A percentile compares a stretch with the other conserved stretches of the same genome.
Conservation (phyloP, 2,888 invertebrate species). For the Gastracanthus pulcherrimus region DNA sequence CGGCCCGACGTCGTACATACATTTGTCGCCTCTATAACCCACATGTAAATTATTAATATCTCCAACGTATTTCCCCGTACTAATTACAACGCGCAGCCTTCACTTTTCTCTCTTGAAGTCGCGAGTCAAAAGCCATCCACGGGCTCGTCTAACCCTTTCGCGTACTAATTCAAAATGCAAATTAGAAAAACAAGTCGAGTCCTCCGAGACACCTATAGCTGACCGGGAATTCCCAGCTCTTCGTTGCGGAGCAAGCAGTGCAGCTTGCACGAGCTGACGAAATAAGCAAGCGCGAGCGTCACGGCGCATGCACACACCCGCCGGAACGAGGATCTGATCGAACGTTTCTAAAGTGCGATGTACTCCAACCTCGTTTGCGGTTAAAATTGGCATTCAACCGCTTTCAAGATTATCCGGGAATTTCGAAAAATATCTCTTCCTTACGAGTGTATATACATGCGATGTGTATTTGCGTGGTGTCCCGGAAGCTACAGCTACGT, state of each 20-base stretch:
- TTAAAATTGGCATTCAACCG: too few relatives aligned
- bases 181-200: neutral
- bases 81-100: too few relatives aligned
- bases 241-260: neutral
- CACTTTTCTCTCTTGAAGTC: too few relatives aligned
- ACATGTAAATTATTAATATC: neutral
- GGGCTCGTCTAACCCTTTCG: too few relatives aligned
- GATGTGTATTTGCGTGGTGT: neutral
- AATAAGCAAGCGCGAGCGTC: neutral
- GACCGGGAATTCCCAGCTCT: too few relatives aligned
- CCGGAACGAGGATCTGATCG: too few relatives aligned
- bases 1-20: neutral
- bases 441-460: neutral
- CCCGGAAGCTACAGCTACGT: neutral
- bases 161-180: neutral
- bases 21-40: neutral
- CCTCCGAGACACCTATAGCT: neutral
- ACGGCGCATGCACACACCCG: neutral
- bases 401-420: too few relatives aligned
- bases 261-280: constrained; percentile 31
- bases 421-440: too few relatives aligned
- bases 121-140: too few relatives aligned
- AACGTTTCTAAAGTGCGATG: too few relatives aligned
- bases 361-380: too few relatives aligned
- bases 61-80: too few relatives aligned